phyloP scores from a whole-genome alignment of 1,140 invertebrate species.

The Caenorhabditis latens region DNA sequence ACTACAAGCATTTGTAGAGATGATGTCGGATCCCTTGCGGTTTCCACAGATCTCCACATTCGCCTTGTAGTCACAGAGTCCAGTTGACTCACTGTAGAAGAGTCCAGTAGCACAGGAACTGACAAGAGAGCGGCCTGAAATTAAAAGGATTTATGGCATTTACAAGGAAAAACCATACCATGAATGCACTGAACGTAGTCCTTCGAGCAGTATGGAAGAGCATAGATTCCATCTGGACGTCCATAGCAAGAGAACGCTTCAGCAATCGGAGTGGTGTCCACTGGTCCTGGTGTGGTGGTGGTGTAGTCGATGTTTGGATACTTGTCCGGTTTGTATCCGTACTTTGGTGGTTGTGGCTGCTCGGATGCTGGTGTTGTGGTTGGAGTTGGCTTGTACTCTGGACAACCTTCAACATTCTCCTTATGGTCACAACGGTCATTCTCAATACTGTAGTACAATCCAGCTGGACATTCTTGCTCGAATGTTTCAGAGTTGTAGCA shows the following conservation, averaged over 20 bases:
- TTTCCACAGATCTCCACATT: background rate
- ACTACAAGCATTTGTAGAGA: background rate
- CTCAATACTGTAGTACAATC: background rate
- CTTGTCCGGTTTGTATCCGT: background rate
- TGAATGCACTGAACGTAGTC: slow-evolving; percentile 43
- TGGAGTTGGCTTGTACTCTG: slow-evolving; percentile 36
- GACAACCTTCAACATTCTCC: slow-evolving; percentile 28
- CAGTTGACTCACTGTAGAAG: slow-evolving; percentile 25
- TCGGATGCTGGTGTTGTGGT: background rate
- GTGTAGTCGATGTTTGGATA: slow-evolving; percentile 48
- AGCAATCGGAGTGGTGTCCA: slow-evolving; percentile 11
- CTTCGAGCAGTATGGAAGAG: slow-evolving; percentile 39
- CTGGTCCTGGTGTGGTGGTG: slow-evolving; percentile 26
- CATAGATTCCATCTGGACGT: slow-evolving; percentile 41
- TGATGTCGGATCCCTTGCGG: slow-evolving; percentile 15
- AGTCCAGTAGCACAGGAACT: slow-evolving; percentile 1
- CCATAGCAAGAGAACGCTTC: slow-evolving; percentile 7
- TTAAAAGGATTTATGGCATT: background rate
- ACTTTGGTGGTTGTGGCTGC: background rate
- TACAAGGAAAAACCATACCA: background rate
- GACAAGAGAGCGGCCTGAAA: slow-evolving; percentile 16
- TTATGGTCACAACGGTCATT: background rate
- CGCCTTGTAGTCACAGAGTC: slow-evolving; percentile 11
- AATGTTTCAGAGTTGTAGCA: slow-evolving; percentile 3
- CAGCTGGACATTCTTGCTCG: background rate